phyloP scores from a whole-genome alignment of 2,888 invertebrate genomes.

The Terebella lapidaria region DNA sequence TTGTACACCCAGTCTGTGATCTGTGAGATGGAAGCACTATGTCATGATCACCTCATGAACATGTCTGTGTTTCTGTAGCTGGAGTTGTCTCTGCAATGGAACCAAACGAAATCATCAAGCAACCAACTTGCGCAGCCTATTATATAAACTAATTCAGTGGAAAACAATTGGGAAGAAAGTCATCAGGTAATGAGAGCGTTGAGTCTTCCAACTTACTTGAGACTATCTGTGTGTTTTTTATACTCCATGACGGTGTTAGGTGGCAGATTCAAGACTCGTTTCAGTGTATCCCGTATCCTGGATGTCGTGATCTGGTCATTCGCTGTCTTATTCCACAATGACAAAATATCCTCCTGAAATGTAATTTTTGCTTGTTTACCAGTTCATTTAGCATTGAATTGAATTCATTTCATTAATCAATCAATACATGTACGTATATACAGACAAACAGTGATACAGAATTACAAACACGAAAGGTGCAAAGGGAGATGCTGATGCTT shows the following conservation, averaged over 20 bases:
- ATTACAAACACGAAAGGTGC: too few species aligned
- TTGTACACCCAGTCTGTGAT: too few species aligned
- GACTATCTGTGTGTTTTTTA: conserved; percentile 63
- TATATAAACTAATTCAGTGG: not conserved
- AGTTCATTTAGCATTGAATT: too few species aligned
- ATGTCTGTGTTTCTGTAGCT: conserved; percentile 56
- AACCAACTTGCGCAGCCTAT: not conserved
- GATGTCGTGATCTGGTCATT: conserved; percentile 81
- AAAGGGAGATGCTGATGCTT: too few species aligned
- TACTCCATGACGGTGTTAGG: conserved; percentile 91
- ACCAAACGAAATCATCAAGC: not conserved
- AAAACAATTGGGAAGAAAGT: too few species aligned
- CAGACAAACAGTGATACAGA: too few species aligned
- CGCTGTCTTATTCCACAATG: conserved; percentile 95
- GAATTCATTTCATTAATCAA: too few species aligned
- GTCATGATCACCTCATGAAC: conserved; percentile 42
- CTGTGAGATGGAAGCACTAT: too few species aligned
- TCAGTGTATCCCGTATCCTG: conserved; percentile 89
- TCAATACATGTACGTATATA: too few species aligned
- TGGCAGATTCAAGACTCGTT: conserved; percentile 91
- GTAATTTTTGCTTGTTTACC: too few species aligned
- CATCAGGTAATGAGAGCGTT: too few species aligned
- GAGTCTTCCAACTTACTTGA: conserved; percentile 69
- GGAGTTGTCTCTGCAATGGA: conserved; percentile 53
- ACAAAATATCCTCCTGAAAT: conserved; percentile 86